Conservation (phyloP, 2,797 vertebrate genomes). For the Coranthus polyacanthus region DNA sequence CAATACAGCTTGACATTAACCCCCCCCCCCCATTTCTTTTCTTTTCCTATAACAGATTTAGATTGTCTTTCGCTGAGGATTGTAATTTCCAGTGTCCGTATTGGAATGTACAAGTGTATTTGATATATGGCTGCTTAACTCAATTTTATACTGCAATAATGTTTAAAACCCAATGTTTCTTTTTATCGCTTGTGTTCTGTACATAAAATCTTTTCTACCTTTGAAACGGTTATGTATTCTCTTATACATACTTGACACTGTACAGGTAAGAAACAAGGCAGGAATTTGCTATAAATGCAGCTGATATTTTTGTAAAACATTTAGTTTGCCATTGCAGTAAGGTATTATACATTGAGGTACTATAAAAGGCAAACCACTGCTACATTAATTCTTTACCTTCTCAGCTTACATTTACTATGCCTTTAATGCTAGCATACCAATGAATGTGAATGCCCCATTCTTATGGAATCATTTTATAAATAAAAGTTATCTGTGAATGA, state of each 20-base stretch:
- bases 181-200: constrained; percentile 68
- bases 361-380: constrained; percentile 42
- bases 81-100: constrained; percentile 50
- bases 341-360: constrained; percentile 51
- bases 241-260: constrained; percentile 75
- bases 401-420: constrained; percentile 63
- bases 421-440: constrained; percentile 84
- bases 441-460: constrained; percentile 83
- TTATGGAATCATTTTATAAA: constrained; percentile 80
- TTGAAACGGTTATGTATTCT: constrained; percentile 62
- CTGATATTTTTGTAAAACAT: constrained; percentile 69
- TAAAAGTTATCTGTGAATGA: constrained; percentile 78
- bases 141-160: constrained; percentile 62
- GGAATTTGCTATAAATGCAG: constrained; percentile 73
- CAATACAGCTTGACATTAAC: constrained; percentile 37
- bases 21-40: constrained; percentile 28
- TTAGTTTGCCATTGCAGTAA: constrained; percentile 54
- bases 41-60: constrained; percentile 55
- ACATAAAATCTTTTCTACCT: constrained; percentile 72
- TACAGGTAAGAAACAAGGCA: constrained; percentile 68
- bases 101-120: constrained; percentile 51
- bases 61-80: constrained; percentile 47
- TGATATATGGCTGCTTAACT: constrained; percentile 44
- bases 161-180: constrained; percentile 41
- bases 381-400: constrained; percentile 29